Evolutionary conservation across 2,113 vertebrate genomes (phyloP).

Genomic region (Salvelinus alpinus): DNA sequence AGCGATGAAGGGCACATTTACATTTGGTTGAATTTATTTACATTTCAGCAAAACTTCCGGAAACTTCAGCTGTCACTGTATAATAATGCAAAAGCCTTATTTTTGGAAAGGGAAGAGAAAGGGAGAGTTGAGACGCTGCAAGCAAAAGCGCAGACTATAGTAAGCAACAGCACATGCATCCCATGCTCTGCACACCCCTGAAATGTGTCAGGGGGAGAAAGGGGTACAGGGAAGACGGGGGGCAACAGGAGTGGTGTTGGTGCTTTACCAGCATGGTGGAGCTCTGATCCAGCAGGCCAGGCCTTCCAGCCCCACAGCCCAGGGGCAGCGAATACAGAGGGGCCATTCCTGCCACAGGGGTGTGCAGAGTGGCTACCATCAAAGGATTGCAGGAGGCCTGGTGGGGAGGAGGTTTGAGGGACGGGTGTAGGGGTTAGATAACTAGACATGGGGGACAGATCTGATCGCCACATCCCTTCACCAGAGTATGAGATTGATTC

Average conservation of each 20-base stretch:
- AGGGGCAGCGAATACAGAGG: slow-evolving; percentile 86
- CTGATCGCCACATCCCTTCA: neutral
- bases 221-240: slow-evolving; percentile 77
- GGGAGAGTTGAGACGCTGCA: slow-evolving; percentile 63
- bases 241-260: slow-evolving; percentile 17
- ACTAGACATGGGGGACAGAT: neutral
- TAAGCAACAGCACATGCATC: slow-evolving; percentile 77
- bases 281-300: slow-evolving; percentile 88
- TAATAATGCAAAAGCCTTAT: neutral
- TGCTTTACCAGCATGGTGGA: slow-evolving; percentile 89
- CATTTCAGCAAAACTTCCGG: neutral
- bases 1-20: too few relatives aligned
- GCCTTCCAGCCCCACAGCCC: slow-evolving; percentile 86
- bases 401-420: slow-evolving; percentile 49
- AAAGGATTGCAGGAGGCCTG: slow-evolving; percentile 92
- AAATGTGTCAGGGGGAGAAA: slow-evolving; percentile 65
- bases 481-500: neutral
- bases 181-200: slow-evolving; percentile 73
- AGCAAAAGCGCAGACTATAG: slow-evolving; percentile 82
- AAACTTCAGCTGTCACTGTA: neutral
- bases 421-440: slow-evolving; percentile 27
- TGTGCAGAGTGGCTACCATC: slow-evolving; percentile 91
- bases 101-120: slow-evolving; percentile 55
- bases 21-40: too few relatives aligned
- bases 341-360: slow-evolving; percentile 87